Percentiles rank a stretch among this genome's conserved stretches.
These are phyloP conservation scores for Callospermophilus lateralis DNA, from an alignment of 2,113 vertebrate genomes.

Conservation along the genomic window DNA sequence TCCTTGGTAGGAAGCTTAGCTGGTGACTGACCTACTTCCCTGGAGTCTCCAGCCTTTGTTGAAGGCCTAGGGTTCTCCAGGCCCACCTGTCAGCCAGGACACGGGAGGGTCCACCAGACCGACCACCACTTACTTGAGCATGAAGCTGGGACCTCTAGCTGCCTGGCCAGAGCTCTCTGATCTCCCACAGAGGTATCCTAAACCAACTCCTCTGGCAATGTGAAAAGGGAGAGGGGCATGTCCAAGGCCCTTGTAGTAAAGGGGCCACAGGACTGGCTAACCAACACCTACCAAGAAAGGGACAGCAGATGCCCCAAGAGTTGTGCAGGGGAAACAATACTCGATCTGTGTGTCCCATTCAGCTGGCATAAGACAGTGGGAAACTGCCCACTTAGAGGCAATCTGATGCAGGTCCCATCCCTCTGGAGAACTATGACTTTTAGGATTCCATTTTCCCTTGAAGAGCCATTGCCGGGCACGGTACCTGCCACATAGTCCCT, in stretches of 20 bases:
- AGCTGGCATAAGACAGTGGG: not conserved
- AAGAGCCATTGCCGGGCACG: accelerated
- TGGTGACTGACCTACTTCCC: not conserved
- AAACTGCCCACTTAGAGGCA: not conserved
- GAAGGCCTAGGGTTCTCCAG: not conserved
- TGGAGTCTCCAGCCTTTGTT: not conserved
- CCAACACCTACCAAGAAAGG: not conserved
- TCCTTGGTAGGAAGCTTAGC: not conserved
- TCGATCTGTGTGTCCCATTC: not conserved
- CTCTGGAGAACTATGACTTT: not conserved
- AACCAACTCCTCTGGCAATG: not conserved
- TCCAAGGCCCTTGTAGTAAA: not conserved
- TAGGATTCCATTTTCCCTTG: not conserved
- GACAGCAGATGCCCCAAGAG: not conserved
- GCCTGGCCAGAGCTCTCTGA: not conserved
- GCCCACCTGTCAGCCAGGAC: not conserved
- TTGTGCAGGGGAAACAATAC: not conserved
- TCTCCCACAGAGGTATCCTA: not conserved
- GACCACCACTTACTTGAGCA: not conserved
- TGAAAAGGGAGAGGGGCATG: not conserved
- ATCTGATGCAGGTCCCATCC: not conserved
- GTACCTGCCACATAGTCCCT: not conserved
- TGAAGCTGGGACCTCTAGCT: not conserved
- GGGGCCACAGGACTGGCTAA: not conserved
- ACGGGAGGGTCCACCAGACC: not conserved